phyloP scores from a whole-genome alignment of 2,888 invertebrate genomes.

The Leptinotarsa peninsularis region DNA sequence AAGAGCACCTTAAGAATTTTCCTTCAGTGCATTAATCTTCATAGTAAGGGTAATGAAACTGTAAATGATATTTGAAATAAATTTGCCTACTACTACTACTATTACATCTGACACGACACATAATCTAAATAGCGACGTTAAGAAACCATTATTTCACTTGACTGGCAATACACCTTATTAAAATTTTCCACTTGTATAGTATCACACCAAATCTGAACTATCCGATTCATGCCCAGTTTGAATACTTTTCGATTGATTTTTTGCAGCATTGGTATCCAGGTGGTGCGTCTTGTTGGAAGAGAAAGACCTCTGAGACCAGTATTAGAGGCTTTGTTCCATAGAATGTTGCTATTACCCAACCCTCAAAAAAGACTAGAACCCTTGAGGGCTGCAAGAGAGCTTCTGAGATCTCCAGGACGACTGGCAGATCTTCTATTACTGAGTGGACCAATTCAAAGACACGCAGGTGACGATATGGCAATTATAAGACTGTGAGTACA shows the following conservation, averaged over 20 bases:
- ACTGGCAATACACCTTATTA: too few relatives aligned
- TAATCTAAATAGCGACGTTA: too few relatives aligned
- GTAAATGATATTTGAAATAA: too few relatives aligned
- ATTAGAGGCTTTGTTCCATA: conserved; percentile 91
- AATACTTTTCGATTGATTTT: not conserved
- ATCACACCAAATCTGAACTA: too few relatives aligned
- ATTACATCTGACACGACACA: too few relatives aligned
- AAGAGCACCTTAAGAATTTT: too few relatives aligned
- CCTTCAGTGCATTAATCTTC: too few relatives aligned
- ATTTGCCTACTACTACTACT: too few relatives aligned
- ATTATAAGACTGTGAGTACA: conserved; percentile 80
- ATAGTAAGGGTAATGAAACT: too few relatives aligned
- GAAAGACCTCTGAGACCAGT: conserved; percentile 90
- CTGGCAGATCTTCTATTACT: conserved; percentile 79
- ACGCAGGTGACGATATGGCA: conserved; percentile 84
- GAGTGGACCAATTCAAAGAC: conserved; percentile 71
- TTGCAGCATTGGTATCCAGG: conserved; percentile 86
- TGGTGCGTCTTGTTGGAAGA: conserved; percentile 89
- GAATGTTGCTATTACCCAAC: conserved; percentile 90
- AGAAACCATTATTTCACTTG: too few relatives aligned
- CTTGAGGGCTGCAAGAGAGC: conserved; percentile 83
- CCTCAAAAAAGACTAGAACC: conserved; percentile 88
- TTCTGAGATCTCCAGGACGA: conserved; percentile 82
- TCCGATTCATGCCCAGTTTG: too few relatives aligned
- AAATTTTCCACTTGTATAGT: too few relatives aligned